Evolutionary conservation across 2,113 vertebrate genomes (phyloP), one percentile per base, ranked within the genome.

Genomic region (Solea solea): DNA sequence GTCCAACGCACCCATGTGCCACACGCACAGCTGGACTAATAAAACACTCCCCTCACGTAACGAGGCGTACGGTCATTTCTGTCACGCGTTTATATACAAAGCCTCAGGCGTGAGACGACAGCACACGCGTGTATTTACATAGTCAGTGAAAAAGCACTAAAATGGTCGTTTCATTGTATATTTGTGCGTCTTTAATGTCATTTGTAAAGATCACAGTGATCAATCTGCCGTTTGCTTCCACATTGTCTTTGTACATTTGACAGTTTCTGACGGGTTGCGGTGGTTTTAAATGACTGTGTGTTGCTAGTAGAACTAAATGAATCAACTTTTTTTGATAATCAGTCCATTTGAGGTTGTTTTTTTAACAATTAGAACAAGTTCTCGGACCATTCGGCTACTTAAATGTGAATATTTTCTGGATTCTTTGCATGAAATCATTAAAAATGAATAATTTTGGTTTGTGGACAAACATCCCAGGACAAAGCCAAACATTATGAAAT

Each of bases 1-100:
- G 42, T 65, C 79, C 34, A 76, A 73, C 81, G 86, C 84, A 79
- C 88, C 75, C 83, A 64, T 74, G 48, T 25, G 73, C 77, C 68
- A 8, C 81, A 76, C 75, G 28, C 63, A 64, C 56, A 64, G 27
- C 16, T 53, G 55, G 69, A 73, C 80, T 80, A 81, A 78, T 82
- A 74, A 76, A 82, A 58, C 39, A 55, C 39, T 51, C 69, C 73
- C 27, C 49, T 61, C 55, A 16, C 4, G 15, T 39, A 41, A 71
- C 56, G 66, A 58, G 34, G 45, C 64, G 60, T 65, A 69, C 27
- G 62, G 49, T 72, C 28, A 62, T 66, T 67, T 65, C 60, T 74
- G 74, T 72, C 62, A 14, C 84, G 78, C 42, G 50, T 34, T 34
- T 10, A 16, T 53, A 56, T n/a, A 8, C 25, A 15, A 3, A 27